A percentile compares a stretch with the other conserved stretches of the same genome.
Evolutionary conservation across 2,113 vertebrate genomes (phyloP).

Genomic region (Holacanthus passer): DNA sequence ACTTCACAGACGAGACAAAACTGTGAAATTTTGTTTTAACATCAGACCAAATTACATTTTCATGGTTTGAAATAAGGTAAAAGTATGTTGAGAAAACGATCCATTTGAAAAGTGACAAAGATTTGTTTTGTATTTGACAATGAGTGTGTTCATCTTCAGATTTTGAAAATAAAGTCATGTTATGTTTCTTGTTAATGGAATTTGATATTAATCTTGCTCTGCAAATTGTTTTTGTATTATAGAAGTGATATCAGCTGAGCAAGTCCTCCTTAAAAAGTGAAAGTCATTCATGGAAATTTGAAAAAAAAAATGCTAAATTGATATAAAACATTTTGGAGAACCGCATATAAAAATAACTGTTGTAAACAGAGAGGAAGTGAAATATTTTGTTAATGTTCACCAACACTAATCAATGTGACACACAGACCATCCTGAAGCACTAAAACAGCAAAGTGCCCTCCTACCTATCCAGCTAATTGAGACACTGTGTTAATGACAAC

Average conservation of each 20-base stretch:
- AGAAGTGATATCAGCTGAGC: not conserved
- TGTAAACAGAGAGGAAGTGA: not conserved
- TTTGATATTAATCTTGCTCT: not conserved
- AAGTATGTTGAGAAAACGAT: not conserved
- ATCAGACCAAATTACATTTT: too few relatives aligned
- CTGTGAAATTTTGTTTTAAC: too few relatives aligned
- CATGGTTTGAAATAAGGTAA: not conserved
- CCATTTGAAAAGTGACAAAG: too few relatives aligned
- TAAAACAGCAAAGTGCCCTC: slow-evolving; percentile 34
- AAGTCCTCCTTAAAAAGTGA: not conserved
- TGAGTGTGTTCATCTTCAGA: too few relatives aligned
- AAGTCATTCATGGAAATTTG: not conserved
- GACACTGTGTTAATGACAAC: slow-evolving; percentile 20
- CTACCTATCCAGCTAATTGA: slow-evolving; percentile 47
- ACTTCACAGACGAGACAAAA: not conserved
- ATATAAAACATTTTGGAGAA: not conserved
- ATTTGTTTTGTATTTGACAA: too few relatives aligned
- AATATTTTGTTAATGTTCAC: not conserved
- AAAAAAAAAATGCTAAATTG: not conserved
- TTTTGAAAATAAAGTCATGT: too few relatives aligned
- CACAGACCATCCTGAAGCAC: slow-evolving; percentile 21
- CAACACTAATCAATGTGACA: not conserved
- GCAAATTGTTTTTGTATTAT: too few relatives aligned
- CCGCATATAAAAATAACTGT: not conserved
- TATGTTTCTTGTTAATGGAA: not conserved